Evolutionary conservation across 2,113 vertebrate genomes (phyloP).

Genomic region (Pithys albifrons): DNA sequence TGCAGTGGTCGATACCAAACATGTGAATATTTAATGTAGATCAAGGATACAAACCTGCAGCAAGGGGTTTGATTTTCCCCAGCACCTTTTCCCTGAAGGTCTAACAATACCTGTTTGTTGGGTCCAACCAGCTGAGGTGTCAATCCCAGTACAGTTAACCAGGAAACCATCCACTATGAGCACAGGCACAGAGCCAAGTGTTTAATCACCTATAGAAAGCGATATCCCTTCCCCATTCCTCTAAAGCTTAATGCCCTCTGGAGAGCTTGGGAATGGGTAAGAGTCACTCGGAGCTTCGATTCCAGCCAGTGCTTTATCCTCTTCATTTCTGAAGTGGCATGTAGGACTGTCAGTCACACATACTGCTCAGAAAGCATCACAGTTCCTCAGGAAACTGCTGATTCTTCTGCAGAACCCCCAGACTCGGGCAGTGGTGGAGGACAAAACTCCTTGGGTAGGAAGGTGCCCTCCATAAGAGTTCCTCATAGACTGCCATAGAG

Average conservation of each 20-base stretch:
- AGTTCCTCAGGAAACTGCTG: neutral
- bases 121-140: neutral
- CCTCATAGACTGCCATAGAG: neutral
- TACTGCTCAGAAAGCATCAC: neutral
- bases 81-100: neutral
- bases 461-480: neutral
- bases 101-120: neutral
- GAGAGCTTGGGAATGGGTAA: neutral
- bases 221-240: neutral
- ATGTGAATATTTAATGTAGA: neutral
- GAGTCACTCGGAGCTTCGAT: neutral
- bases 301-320: neutral
- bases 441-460: neutral
- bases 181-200: accelerated
- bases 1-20: accelerated
- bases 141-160: neutral
- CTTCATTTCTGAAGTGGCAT: neutral
- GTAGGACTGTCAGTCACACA: neutral
- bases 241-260: neutral
- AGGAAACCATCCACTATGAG: neutral
- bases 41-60: neutral
- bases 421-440: neutral
- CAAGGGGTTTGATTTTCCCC: neutral
- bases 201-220: neutral
- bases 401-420: neutral